These are phyloP conservation scores for Crypturellus tataupa DNA, from an alignment of 2,797 vertebrate genomes.

Conservation along the genomic window DNA sequence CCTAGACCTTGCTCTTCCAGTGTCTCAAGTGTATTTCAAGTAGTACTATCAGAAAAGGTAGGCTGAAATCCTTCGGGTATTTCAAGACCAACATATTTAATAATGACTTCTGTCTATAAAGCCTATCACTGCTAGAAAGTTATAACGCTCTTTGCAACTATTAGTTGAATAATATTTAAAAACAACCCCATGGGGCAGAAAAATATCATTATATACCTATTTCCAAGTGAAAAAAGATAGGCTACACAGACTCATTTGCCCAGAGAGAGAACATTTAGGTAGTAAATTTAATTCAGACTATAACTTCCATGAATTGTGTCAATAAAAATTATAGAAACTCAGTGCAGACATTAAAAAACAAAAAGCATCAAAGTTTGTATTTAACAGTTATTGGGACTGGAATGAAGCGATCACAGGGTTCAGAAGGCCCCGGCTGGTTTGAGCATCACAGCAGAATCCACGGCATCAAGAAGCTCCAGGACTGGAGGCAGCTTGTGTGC, in stretches of 20 bases:
- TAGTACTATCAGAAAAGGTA: not conserved
- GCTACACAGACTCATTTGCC: not conserved
- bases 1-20: not conserved
- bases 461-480: not conserved
- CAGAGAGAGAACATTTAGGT: not conserved
- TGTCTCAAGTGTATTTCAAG: not conserved
- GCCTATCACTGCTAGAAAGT: not conserved
- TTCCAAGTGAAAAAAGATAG: not conserved
- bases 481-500: conserved; percentile 13
- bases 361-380: not conserved
- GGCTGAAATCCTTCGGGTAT: not conserved
- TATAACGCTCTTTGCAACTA: not conserved
- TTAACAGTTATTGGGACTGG: not conserved
- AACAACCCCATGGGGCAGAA: not conserved
- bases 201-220: not conserved
- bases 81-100: not conserved
- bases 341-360: not conserved
- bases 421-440: not conserved
- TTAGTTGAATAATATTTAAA: not conserved
- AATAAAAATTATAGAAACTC: not conserved
- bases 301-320: not conserved
- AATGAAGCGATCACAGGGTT: not conserved
- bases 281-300: not conserved
- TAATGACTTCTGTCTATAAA: not conserved
- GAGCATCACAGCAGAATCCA: not conserved